These are phyloP conservation scores for Propithecus perrieri DNA, from an alignment of 2,797 vertebrate genomes.

Conservation along the genomic window DNA sequence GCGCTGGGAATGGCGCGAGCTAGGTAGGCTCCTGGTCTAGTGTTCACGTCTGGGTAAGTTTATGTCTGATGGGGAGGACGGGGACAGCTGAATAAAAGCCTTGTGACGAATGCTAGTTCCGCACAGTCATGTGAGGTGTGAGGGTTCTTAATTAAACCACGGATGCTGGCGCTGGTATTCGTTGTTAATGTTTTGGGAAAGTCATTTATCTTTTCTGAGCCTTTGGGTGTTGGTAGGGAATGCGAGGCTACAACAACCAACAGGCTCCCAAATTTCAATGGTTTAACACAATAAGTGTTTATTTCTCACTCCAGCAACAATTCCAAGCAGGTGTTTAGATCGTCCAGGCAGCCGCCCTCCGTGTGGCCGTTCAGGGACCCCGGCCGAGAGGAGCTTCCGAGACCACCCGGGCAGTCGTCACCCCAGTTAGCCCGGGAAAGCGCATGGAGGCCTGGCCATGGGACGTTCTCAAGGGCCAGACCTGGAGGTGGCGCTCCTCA, in stretches of 20 bases:
- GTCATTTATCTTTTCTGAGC: background rate
- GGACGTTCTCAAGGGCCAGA: background rate
- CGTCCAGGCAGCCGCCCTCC: background rate
- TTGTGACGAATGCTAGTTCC: background rate
- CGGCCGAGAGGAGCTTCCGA: background rate
- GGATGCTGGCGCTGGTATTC: background rate
- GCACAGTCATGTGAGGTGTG: background rate
- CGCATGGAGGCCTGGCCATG: accelerated
- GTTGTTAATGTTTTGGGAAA: background rate
- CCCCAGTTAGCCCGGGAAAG: background rate
- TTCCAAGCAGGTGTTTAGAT: background rate
- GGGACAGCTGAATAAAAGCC: background rate
- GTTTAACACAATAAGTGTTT: background rate
- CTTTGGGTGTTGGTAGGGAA: background rate
- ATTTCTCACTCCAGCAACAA: background rate
- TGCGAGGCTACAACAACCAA: background rate
- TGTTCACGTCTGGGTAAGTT: background rate
- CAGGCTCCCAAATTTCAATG: background rate
- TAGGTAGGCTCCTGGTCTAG: background rate
- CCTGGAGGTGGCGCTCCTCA: background rate
- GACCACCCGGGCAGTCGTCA: accelerated
- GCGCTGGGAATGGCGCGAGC: background rate
- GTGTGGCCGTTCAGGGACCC: background rate
- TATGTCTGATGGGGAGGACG: background rate
- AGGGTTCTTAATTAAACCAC: background rate